Evolutionary conservation across 2,113 vertebrate genomes (phyloP), one percentile per base, ranked within the genome.

Genomic region (Carassius gibelio): DNA sequence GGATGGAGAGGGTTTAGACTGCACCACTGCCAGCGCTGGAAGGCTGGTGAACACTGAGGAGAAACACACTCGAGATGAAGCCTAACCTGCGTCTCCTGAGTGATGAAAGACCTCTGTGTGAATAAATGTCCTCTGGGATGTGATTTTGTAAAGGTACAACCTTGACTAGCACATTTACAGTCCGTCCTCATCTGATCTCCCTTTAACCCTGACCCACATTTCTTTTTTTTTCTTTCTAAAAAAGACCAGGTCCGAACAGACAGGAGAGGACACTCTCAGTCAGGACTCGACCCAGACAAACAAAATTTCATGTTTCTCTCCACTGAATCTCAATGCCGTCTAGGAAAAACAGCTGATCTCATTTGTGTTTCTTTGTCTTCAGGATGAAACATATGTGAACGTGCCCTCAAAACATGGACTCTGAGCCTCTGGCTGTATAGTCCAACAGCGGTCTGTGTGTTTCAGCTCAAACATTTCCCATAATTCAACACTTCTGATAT

Each of bases 11-110:
- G 89, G 88, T 88, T 99, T 99, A 87, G 95, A 93, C 86, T 96
- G 96, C 0, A 96, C 93, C 36, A 87, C 91, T 0, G 97, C 95
- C 90, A 99, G 89, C 0, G 97, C 97, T 0, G 98, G 98, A 55
- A 99, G 93, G 0, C 97, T 94, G 0, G 96, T 95, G 88, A 98
- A 34, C 88, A 99, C 97, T 98, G 82, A 10, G 21, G 55, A 59
- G 36, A 23, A 75, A 42, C 21, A 71, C 26, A 71, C n/a, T 72
- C 9, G 4, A n/a, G 69, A 21, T 42, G 17, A n/a, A 42, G 34
- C 4, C 17, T 21, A 69, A 62, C 57, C 34, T 11, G 5, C 8
- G 8, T 10, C 17, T 71, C 36, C 36, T 38, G 8, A 64, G 61
- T 64, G 23, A 26, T 30, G 45, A 38, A 42, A 42, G 7, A 42